phyloP scores from a whole-genome alignment of 64 coral and sea anemone genomes.

The Anthopleura sola region DNA sequence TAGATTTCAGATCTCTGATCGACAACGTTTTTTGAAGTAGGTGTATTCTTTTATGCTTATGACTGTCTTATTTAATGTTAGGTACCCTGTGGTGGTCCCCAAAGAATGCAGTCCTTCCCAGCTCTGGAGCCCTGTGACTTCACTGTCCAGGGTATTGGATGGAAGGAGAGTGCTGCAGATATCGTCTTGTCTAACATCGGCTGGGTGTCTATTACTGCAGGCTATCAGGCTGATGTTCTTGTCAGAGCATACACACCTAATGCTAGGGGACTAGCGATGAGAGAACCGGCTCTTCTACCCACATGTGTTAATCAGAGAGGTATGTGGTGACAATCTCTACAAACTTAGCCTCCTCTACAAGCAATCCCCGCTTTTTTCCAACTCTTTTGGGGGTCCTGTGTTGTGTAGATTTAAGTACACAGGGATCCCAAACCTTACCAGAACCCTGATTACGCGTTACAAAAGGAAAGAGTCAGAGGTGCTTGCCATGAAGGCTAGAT shows the following conservation, averaged over 20 bases:
- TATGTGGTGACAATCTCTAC: constrained; percentile 19
- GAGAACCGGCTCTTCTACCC: constrained; percentile 79
- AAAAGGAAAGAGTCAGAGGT: no score
- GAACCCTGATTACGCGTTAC: no score
- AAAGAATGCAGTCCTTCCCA: constrained; percentile 82
- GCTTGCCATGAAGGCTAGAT: no score
- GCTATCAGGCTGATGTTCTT: constrained; percentile 59
- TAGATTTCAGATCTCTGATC: no score
- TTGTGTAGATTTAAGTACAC: no score
- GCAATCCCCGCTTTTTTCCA: no score
- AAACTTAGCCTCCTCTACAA: no score
- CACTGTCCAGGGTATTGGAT: constrained; percentile 57
- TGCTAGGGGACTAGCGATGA: constrained; percentile 60
- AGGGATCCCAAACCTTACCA: no score
- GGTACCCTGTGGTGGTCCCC: constrained; percentile 69
- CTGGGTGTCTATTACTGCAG: constrained; percentile 94
- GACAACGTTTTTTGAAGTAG: no score
- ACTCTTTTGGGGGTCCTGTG: no score
- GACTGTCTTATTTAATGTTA: constrained; percentile 14
- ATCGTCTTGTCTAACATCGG: constrained; percentile 84
- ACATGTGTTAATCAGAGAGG: constrained; percentile 75
- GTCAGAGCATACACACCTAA: constrained; percentile 82
- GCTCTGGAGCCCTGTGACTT: constrained; percentile 52
- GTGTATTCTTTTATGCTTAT: neutral
- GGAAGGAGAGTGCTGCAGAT: constrained; percentile 91